Conservation (phyloP, 2,888 invertebrate genomes). For the Homarus gammarus region DNA sequence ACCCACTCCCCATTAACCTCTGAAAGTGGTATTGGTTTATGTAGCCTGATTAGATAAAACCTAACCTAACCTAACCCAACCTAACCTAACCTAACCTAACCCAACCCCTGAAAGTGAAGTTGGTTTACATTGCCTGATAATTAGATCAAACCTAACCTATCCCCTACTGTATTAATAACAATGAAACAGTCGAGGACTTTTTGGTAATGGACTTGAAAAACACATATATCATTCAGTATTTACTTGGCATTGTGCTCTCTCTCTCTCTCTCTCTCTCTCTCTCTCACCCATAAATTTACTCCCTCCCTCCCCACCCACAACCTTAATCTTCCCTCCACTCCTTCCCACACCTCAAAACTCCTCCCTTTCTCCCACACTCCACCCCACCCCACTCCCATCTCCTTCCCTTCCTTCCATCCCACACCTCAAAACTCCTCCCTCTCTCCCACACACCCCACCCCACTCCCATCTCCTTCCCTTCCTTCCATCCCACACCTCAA, state of each 20-base stretch:
- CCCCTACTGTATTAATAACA: too few relatives aligned
- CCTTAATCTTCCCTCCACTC: not conserved
- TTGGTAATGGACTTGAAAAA: too few relatives aligned
- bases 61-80: too few relatives aligned
- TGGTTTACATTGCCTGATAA: too few relatives aligned
- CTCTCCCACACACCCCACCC: not conserved
- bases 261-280: slow-evolving; percentile 15
- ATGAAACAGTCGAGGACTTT: too few relatives aligned
- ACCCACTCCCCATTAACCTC: too few relatives aligned
- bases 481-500: not conserved
- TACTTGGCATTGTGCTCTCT: slow-evolving; percentile 1
- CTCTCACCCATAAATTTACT: not conserved
- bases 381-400: not conserved
- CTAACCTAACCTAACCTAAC: too few relatives aligned
- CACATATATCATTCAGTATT: too few relatives aligned
- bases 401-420: not conserved
- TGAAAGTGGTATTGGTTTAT: too few relatives aligned
- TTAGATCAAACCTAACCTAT: too few relatives aligned
- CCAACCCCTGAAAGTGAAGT: too few relatives aligned
- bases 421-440: not conserved
- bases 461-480: not conserved
- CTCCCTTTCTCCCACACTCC: not conserved
- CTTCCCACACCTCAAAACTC: not conserved
- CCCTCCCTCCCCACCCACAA: not conserved
- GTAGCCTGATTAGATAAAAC: too few relatives aligned